Conservation (phyloP, 2,797 vertebrate genomes). For the Scomberomorus guttatus region DNA sequence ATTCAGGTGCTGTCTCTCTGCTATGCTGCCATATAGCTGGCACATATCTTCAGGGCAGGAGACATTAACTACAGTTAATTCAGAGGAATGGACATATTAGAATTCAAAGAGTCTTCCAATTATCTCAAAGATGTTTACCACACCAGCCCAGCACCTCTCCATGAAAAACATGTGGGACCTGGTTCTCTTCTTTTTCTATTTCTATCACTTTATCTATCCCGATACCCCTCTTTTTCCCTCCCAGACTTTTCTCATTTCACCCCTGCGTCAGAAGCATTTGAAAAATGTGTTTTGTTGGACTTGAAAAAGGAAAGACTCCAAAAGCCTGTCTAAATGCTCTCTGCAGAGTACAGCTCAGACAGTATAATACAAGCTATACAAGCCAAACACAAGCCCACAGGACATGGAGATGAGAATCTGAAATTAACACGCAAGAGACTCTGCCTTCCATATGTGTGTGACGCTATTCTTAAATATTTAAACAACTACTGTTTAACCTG, state of each 20-base stretch:
- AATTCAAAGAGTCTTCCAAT: constrained; percentile 59
- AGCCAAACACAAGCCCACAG: constrained; percentile 35
- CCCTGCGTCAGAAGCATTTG: constrained; percentile 67
- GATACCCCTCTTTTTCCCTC: constrained; percentile 28
- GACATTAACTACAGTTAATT: constrained; percentile 25
- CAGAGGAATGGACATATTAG: constrained; percentile 27
- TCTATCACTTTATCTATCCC: constrained; percentile 25
- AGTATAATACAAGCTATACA: constrained; percentile 31
- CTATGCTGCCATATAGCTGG: constrained; percentile 23
- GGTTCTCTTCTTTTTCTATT: constrained; percentile 25
- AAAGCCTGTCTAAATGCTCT: constrained; percentile 48
- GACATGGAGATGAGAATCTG: constrained; percentile 19
- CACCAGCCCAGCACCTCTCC: constrained; percentile 35
- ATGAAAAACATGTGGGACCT: constrained; percentile 60
- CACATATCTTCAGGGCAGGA: constrained; percentile 11
- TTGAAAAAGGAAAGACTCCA: constrained; percentile 60
- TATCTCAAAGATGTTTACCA: constrained; percentile 52
- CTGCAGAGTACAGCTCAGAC: constrained; percentile 57
- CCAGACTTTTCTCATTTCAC: constrained; percentile 68
- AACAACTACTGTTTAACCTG: background rate
- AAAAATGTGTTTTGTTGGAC: constrained; percentile 77
- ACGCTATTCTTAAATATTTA: background rate
- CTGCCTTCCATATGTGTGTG: constrained; percentile 4
- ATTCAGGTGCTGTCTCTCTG: constrained; percentile 20
- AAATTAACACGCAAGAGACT: constrained; percentile 22